phyloP scores from a whole-genome alignment of 2,888 invertebrate genomes.

The Caenorhabditis sp. region DNA sequence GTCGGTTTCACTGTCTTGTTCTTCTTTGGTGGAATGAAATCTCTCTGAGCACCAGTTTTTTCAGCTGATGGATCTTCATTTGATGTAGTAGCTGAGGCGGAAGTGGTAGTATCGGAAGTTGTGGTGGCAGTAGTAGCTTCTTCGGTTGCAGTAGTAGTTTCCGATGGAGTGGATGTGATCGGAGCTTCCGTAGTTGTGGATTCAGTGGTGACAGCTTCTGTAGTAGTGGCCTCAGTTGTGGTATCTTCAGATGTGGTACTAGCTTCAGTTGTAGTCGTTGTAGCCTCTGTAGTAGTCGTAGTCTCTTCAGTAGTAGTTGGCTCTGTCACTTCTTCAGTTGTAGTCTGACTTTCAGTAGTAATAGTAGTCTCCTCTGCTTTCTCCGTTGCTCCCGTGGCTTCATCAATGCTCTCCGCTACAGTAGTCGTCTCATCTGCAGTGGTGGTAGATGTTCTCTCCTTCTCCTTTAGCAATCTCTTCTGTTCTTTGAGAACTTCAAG shows the following conservation, averaged over 20 bases:
- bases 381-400: slow-evolving; percentile 15
- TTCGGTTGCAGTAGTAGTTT: not conserved
- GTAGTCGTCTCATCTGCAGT: slow-evolving; percentile 22
- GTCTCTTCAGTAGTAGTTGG: slow-evolving; percentile 2
- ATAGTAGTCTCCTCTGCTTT: not conserved
- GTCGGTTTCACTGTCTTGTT: slow-evolving; percentile 31
- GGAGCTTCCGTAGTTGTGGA: slow-evolving; percentile 9
- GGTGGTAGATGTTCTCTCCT: slow-evolving; percentile 28
- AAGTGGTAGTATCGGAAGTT: not conserved
- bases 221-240: slow-evolving; percentile 11
- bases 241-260: not conserved
- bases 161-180: not conserved
- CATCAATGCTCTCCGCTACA: slow-evolving; percentile 47
- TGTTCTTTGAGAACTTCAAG: slow-evolving; percentile 67
- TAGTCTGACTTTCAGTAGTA: not conserved
- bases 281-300: slow-evolving; percentile 17
- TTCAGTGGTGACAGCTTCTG: slow-evolving; percentile 19
- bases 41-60: slow-evolving; percentile 28
- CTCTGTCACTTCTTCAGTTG: slow-evolving; percentile 4
- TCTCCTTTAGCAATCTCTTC: slow-evolving; percentile 53
- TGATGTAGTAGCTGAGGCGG: not conserved
- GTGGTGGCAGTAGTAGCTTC: not conserved
- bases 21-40: slow-evolving; percentile 49
- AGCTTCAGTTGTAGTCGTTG: not conserved
- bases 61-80: slow-evolving; percentile 11